Evolutionary conservation across 2,797 vertebrate genomes (phyloP), one percentile per base, ranked within the genome.

Genomic region (Coilia nasus): DNA sequence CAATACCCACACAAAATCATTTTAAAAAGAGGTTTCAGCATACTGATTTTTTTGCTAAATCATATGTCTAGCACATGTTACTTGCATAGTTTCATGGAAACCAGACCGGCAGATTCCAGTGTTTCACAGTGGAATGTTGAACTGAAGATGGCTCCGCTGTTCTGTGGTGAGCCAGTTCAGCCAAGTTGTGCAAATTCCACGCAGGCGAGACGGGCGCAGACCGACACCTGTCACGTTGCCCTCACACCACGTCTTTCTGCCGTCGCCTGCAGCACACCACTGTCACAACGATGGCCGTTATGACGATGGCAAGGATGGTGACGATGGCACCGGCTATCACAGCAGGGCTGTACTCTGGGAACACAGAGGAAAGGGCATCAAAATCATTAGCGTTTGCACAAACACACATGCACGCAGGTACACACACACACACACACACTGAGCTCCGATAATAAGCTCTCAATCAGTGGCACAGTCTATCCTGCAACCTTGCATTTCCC

Each of bases 21-120:
- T 64, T 80, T 81, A 84, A 82, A 71, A 17, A 64, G n/a, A 9
- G 25, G 60, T 47, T 84, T 15, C 85, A 91, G 84, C 86, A 87
- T 64, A 78, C 44, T 31, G 71, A 78, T 85, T 5, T 83, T 83
- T 83, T 44, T 54, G 10, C 84, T 71, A 60, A 86, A 89, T 83
- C 82, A 87, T 83, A 83, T 85, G 83, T 90, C 31, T 9, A 47
- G 89, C 83, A 89, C 64, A 86, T 86, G 87, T 44, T 44, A 81
- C 47, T 78, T 64, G 50, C 50, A 83, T 50, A 90, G 97, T 97
- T 97, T 97, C 97, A 96, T 59, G 96, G 96, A 97, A 97, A 97
- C 96, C 75, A 89, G 89, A 87, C 88, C 21, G 62, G 10, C 54
- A 25, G 71, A 86, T 88, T 92, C 91, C 92, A 90, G 86, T 90